Conservation (phyloP, 2,797 vertebrate species). For the Fistularia commersonii region DNA sequence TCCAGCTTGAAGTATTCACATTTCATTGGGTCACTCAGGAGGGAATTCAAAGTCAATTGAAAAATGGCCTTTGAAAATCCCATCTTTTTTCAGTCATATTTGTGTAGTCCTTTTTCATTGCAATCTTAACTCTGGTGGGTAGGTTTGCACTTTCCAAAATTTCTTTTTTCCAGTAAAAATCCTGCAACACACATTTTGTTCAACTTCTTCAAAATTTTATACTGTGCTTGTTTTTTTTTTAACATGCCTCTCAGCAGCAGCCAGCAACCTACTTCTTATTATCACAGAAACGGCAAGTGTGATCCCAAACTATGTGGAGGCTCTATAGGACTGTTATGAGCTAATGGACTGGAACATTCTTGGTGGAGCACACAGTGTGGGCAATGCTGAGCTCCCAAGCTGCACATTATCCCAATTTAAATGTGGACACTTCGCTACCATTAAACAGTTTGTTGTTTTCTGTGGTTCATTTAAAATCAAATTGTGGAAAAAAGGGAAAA, state of each 20-base stretch:
- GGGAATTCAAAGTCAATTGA: too few species aligned
- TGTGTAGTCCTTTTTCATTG: neutral
- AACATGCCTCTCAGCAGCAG: constrained; percentile 12
- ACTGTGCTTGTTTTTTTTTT: neutral
- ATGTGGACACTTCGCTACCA: constrained; percentile 19
- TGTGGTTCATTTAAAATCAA: constrained; percentile 26
- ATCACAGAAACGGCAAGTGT: constrained; percentile 12
- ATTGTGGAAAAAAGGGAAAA: constrained; percentile 36
- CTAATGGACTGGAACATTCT: constrained; percentile 31
- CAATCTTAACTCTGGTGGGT: neutral
- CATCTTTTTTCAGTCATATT: too few species aligned
- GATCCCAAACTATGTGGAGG: constrained; percentile 18
- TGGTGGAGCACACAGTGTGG: constrained; percentile 14
- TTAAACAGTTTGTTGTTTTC: constrained; percentile 23
- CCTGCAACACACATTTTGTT: constrained; percentile 16
- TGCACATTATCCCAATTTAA: constrained; percentile 30
- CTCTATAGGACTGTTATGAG: constrained; percentile 26
- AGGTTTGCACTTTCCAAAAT: constrained; percentile 17
- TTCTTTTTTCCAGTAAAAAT: constrained; percentile 14
- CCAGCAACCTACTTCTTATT: constrained; percentile 11
- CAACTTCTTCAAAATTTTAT: constrained; percentile 10
- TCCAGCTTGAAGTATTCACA: too few species aligned
- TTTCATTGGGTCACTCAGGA: too few species aligned
- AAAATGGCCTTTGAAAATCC: too few species aligned
- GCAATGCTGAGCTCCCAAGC: constrained; percentile 17